Percentiles rank a stretch among this genome's conserved stretches.
phyloP scores from a whole-genome alignment of 2,888 invertebrate species.

The Arctia plantaginis region DNA sequence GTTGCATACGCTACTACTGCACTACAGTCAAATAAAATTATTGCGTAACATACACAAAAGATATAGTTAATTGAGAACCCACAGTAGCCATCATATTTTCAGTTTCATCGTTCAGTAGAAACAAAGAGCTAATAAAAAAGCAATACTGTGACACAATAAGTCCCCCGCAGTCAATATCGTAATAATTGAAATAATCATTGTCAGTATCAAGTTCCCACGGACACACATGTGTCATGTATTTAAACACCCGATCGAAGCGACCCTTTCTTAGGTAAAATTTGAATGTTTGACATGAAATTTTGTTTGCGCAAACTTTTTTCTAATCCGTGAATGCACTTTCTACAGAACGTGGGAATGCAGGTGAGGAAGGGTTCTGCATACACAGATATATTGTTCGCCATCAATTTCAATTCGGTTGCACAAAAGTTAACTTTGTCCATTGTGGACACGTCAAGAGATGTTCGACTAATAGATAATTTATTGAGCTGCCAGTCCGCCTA shows the following conservation, averaged over 20 bases:
- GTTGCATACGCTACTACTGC: too few species aligned
- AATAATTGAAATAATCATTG: conserved; percentile 55
- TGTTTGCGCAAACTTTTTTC: conserved; percentile 83
- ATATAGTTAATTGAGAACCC: not conserved
- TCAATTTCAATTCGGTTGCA: conserved; percentile 75
- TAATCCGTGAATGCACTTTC: conserved; percentile 76
- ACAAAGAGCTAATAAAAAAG: conserved; percentile 9
- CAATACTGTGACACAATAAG: conserved; percentile 16
- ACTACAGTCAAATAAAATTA: not conserved
- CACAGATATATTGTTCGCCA: conserved; percentile 66
- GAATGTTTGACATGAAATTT: conserved; percentile 79
- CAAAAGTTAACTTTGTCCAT: conserved; percentile 81
- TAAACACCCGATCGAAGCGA: conserved; percentile 66
- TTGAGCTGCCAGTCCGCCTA: conserved; percentile 71
- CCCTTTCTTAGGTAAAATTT: conserved; percentile 75
- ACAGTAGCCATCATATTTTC: not conserved
- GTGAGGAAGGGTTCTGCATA: conserved; percentile 80
- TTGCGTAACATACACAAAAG: not conserved
- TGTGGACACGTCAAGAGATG: conserved; percentile 82
- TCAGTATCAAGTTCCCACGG: conserved; percentile 73
- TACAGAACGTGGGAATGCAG: conserved; percentile 85
- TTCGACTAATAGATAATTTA: conserved; percentile 85
- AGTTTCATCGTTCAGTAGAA: not conserved
- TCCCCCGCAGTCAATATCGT: conserved; percentile 28
- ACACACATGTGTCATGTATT: conserved; percentile 64